A percentile compares a stretch with the other conserved stretches of the same genome.
phyloP scores from a whole-genome alignment of 2,797 vertebrate species.

The Chrysolophus pictus region DNA sequence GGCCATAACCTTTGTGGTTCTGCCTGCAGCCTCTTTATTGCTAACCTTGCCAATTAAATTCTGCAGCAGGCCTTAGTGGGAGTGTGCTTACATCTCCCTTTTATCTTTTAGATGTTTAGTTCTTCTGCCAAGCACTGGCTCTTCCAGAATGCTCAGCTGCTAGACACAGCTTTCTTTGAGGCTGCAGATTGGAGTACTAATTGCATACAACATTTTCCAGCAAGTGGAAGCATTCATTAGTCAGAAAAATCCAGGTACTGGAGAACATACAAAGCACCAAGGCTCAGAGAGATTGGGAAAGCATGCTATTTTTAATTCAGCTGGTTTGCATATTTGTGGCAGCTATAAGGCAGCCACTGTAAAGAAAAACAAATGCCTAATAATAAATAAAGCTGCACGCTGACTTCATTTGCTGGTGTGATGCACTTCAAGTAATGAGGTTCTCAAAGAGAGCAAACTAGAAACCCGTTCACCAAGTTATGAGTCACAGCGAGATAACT shows the following conservation, averaged over 20 bases:
- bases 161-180: neutral
- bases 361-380: constrained; percentile 43
- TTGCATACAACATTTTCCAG: constrained; percentile 35
- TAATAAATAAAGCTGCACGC: constrained; percentile 49
- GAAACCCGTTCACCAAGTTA: constrained; percentile 1
- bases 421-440: constrained; percentile 53
- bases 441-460: constrained; percentile 37
- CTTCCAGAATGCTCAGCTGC: constrained; percentile 24
- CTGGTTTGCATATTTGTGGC: constrained; percentile 10
- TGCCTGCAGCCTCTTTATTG: constrained; percentile 5
- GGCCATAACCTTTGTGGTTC: neutral
- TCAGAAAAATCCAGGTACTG: constrained; percentile 34
- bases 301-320: constrained; percentile 26
- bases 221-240: constrained; percentile 48
- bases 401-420: constrained; percentile 30
- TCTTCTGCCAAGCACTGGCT: constrained; percentile 30
- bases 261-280: constrained; percentile 5
- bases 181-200: constrained; percentile 17
- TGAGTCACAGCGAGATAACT: constrained; percentile 3
- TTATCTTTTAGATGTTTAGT: constrained; percentile 29
- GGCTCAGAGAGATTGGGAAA: neutral
- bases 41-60: constrained; percentile 48
- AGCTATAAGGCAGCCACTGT: constrained; percentile 7
- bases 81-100: constrained; percentile 13
- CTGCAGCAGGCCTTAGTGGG: constrained; percentile 24